Evolutionary conservation across 1,140 invertebrate species (phyloP), one percentile per base, ranked within the genome.

Genomic region (Drosophila jambulina): DNA sequence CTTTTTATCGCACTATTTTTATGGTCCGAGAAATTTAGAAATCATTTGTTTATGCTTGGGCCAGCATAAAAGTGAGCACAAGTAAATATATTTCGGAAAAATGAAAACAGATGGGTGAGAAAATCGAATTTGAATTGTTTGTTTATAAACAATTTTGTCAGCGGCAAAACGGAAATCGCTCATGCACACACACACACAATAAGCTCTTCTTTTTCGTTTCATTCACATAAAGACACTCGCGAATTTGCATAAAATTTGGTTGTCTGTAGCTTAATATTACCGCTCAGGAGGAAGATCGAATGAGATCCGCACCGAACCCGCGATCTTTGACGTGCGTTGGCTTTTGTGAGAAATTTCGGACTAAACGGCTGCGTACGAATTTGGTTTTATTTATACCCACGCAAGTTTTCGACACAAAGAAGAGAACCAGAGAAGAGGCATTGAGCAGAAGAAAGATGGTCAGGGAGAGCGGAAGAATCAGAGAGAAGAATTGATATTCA

Each of bases 301-400:
- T n/a, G 15, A 15, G 54, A 57, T 57, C 54, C 21, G 38, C 32
- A 42, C 25, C 27, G 29, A 27, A 42, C 68, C 40, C 78, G 70
- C 82, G 82, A 78, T 76, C 78, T 42, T 60, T 32, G 25, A 21
- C 36, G 68, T 74, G 54, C 71, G 77, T 68, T 59, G 57, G 46
- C 67, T 78, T 74, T 65, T 64, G 60, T 75, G 67, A 62, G 43
- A 78, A 49, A 69, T 84, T 84, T 91, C 83, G 78, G 68, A 91
- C 87, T 91, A 91, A 91, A 72, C 83, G 80, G 60, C 38, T 91
- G 87, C 82, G 80, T 75, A 75, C 71, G 60, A 78, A 82, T 82
- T 91, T 87, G 75, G 69, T 75, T 71, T 76, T 53, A 78, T 91
- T 91, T 91, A 91, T 91, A 91, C 78, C 82, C 80, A 80, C 38